These are phyloP conservation scores for Knipowitschia caucasica DNA, from an alignment of 2,797 vertebrate genomes.

Conservation along the genomic window DNA sequence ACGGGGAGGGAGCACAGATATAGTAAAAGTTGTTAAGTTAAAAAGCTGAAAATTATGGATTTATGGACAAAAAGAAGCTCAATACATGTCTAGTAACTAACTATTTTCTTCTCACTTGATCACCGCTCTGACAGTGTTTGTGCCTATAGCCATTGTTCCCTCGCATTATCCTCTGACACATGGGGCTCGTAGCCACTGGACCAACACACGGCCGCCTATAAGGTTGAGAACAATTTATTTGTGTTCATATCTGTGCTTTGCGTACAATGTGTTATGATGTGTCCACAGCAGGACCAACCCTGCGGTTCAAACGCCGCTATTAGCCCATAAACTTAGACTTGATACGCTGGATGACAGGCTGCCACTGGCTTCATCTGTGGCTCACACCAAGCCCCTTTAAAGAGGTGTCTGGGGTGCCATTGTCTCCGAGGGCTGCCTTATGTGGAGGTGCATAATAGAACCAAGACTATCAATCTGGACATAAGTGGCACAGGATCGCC, in stretches of 20 bases:
- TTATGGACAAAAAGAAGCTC: no score
- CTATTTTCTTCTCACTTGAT: conserved; percentile 69
- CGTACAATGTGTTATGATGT: conserved; percentile 47
- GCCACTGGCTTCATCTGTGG: conserved; percentile 57
- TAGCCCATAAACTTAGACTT: conserved; percentile 67
- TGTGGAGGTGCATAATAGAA: conserved; percentile 68
- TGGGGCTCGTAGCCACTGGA: conserved; percentile 41
- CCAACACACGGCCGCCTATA: conserved; percentile 63
- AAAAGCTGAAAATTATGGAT: no score
- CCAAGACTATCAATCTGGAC: conserved; percentile 62
- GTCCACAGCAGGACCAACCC: conserved; percentile 53
- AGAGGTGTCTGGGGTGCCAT: conserved; percentile 70
- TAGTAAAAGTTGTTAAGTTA: no score
- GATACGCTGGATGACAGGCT: conserved; percentile 67
- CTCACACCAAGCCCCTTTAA: conserved; percentile 56
- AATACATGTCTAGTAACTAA: no score
- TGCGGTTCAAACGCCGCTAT: conserved; percentile 60
- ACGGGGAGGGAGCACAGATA: no score
- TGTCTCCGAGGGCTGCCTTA: conserved; percentile 65
- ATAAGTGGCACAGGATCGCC: conserved; percentile 60
- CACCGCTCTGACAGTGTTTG: conserved; percentile 54
- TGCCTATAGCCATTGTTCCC: conserved; percentile 59
- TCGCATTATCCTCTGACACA: conserved; percentile 59
- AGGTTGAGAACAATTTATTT: conserved; percentile 78
- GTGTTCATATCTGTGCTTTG: conserved; percentile 65